Evolutionary conservation across 2,888 invertebrate genomes (phyloP).

Genomic region (Macrosiphum euphorbiae): DNA sequence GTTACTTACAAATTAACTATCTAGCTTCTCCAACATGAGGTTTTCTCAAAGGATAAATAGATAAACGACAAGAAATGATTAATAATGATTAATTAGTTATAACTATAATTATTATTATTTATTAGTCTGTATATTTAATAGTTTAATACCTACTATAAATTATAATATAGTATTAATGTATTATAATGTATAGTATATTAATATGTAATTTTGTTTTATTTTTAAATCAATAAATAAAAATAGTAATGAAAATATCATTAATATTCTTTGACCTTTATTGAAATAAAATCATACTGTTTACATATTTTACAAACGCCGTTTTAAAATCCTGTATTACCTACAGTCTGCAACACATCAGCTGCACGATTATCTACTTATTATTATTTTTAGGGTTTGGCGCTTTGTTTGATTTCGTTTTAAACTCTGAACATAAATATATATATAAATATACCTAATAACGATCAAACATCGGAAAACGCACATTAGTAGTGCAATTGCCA

Average conservation of each 20-base stretch:
- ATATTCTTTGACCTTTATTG: neutral
- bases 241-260: neutral
- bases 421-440: neutral
- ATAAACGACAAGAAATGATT: neutral
- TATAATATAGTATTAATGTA: too few relatives aligned
- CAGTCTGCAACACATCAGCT: neutral
- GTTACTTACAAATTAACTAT: neutral
- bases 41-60: neutral
- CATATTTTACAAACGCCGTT: neutral
- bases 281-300: neutral
- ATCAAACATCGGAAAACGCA: neutral
- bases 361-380: neutral
- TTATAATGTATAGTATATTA: neutral
- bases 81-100: neutral
- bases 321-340: neutral
- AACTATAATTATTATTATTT: neutral
- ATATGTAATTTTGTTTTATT: neutral
- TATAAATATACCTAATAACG: neutral
- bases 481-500: neutral
- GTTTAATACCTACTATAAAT: too few relatives aligned
- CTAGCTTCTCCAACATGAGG: neutral
- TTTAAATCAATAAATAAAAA: neutral
- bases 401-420: neutral
- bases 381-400: neutral
- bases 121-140: too few relatives aligned